These are phyloP conservation scores for Corythornis vintsioides DNA, from an alignment of 2,113 vertebrate genomes.

Conservation along the genomic window DNA sequence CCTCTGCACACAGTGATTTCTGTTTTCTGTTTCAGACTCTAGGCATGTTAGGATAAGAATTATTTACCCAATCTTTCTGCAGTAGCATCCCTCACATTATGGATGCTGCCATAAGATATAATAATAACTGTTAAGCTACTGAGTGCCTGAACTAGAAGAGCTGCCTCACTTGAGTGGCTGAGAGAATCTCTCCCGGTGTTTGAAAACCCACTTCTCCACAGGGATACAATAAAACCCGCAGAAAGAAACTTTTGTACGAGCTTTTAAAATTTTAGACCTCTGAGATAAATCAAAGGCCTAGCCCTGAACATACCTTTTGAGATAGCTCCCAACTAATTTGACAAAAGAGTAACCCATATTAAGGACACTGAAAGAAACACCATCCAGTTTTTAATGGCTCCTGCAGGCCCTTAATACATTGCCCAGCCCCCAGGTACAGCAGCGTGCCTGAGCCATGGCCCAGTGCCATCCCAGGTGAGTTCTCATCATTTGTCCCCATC, in stretches of 20 bases:
- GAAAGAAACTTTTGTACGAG: neutral
- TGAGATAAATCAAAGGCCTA: neutral
- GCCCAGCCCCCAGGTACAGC: rapidly evolving
- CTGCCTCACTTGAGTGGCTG: neutral
- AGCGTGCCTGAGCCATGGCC: rapidly evolving
- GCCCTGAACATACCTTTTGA: neutral
- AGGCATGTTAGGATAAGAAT: neutral
- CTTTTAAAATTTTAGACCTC: neutral
- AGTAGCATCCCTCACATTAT: neutral
- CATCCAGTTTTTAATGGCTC: neutral
- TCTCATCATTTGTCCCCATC: neutral
- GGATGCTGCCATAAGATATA: neutral
- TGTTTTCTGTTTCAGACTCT: neutral
- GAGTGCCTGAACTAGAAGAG: neutral
- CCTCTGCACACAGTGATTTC: neutral
- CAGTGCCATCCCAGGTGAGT: neutral
- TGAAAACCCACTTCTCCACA: neutral
- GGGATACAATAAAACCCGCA: neutral
- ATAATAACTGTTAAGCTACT: neutral
- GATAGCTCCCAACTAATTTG: neutral
- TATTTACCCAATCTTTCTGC: neutral
- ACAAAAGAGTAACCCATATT: neutral
- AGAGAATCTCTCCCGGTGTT: neutral
- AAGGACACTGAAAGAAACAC: neutral
- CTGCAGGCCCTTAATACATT: neutral